phyloP scores from a whole-genome alignment of 2,797 vertebrate species.

The Petrocephalus schoutedeni region DNA sequence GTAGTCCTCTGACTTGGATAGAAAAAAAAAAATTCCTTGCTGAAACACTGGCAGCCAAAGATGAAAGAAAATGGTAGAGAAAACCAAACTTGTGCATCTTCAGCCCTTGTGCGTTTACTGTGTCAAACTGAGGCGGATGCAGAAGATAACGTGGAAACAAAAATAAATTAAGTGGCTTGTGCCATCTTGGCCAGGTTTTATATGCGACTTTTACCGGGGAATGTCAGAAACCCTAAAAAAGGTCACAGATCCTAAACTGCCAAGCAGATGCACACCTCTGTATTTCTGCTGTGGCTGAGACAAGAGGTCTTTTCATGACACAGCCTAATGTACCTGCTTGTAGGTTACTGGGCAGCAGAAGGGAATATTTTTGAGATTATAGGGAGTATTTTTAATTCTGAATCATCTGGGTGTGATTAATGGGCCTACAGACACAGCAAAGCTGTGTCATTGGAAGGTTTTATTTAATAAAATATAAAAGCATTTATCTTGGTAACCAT shows the following conservation, averaged over 20 bases:
- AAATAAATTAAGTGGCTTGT: not conserved
- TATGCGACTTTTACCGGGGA: too few species aligned
- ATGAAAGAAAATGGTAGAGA: not conserved
- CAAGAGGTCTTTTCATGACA: not conserved
- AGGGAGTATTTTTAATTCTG: conserved; percentile 42
- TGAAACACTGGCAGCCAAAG: not conserved
- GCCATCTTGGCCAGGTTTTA: not conserved
- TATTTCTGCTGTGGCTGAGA: not conserved
- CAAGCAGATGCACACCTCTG: not conserved
- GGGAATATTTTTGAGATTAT: conserved; percentile 11
- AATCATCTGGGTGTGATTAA: conserved; percentile 36
- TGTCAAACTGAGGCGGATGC: not conserved
- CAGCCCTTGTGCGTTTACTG: not conserved
- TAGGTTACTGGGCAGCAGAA: not conserved
- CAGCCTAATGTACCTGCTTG: not conserved
- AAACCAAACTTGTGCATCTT: not conserved
- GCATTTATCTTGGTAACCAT: conserved; percentile 43
- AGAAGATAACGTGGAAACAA: not conserved
- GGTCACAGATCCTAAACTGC: not conserved
- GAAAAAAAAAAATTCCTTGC: not conserved
- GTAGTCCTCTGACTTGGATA: not conserved
- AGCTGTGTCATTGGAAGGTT: conserved; percentile 47
- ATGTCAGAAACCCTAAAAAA: not conserved
- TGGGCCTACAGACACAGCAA: conserved; percentile 53
- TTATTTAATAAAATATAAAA: conserved; percentile 33